phyloP scores from a whole-genome alignment of 2,797 vertebrate species.

The Crocidura indochinensis region DNA sequence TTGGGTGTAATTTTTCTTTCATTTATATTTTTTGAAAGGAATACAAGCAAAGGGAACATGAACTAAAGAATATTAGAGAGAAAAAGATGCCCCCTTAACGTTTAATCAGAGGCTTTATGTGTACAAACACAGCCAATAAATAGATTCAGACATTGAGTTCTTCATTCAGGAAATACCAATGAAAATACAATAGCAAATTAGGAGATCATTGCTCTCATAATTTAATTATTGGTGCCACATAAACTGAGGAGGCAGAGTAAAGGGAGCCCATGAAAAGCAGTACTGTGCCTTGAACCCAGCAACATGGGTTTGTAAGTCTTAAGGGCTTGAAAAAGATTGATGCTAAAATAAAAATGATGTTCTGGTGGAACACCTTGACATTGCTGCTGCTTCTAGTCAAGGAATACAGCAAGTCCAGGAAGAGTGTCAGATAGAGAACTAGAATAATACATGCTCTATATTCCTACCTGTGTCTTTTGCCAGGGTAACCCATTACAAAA shows the following conservation, averaged over 20 bases:
- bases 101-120: slow-evolving; percentile 47
- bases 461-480: background rate
- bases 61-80: background rate
- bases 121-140: slow-evolving; percentile 39
- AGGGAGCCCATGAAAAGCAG: background rate
- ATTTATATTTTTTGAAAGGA: slow-evolving; percentile 67
- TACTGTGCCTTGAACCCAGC: background rate
- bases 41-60: slow-evolving; percentile 41
- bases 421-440: background rate
- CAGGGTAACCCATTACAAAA: background rate
- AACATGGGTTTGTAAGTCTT: background rate
- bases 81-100: background rate
- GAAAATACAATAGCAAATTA: slow-evolving; percentile 48
- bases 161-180: slow-evolving; percentile 60
- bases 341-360: background rate
- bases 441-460: background rate
- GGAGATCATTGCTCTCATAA: background rate
- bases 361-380: background rate
- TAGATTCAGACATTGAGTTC: slow-evolving; percentile 24
- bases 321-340: background rate
- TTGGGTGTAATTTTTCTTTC: slow-evolving; percentile 2
- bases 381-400: background rate
- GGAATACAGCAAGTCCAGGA: background rate
- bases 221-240: slow-evolving; percentile 36
- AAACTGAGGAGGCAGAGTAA: background rate